phyloP scores from a whole-genome alignment of 2,113 vertebrate genomes.

The Xiphias gladius region DNA sequence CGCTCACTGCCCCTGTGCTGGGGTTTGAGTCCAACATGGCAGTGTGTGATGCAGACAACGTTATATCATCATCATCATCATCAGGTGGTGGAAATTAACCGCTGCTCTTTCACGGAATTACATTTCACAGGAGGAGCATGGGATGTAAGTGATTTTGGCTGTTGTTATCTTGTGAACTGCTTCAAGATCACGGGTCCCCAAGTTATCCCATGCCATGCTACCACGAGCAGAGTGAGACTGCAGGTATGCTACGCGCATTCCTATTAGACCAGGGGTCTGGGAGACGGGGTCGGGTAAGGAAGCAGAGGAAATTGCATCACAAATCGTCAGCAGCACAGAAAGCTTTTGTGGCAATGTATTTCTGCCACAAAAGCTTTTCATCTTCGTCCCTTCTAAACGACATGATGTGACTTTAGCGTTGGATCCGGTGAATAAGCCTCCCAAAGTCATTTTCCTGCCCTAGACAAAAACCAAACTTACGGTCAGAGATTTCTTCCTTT shows the following conservation, averaged over 20 bases:
- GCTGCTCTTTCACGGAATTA: background rate
- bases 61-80: slow-evolving; percentile 21
- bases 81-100: slow-evolving; percentile 15
- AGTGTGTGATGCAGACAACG: background rate
- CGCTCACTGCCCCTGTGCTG: background rate
- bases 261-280: background rate
- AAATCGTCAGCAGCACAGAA: background rate
- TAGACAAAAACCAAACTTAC: background rate
- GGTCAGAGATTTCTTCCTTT: background rate
- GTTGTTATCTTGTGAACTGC: slow-evolving; percentile 18
- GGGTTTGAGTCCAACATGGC: background rate
- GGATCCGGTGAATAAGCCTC: background rate
- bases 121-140: slow-evolving; percentile 8
- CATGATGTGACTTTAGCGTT: background rate
- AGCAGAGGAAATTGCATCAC: slow-evolving; percentile 35
- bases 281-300: background rate
- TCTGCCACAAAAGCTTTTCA: too few species aligned
- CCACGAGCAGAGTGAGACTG: background rate
- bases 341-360: slow-evolving; percentile 13
- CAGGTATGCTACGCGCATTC: slow-evolving; percentile 6
- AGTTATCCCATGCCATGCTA: background rate
- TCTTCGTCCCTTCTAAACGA: slow-evolving; percentile 11
- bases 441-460: background rate
- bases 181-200: background rate
- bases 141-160: background rate